Conservation (phyloP, 2,113 vertebrate species). For the Progne subis region DNA sequence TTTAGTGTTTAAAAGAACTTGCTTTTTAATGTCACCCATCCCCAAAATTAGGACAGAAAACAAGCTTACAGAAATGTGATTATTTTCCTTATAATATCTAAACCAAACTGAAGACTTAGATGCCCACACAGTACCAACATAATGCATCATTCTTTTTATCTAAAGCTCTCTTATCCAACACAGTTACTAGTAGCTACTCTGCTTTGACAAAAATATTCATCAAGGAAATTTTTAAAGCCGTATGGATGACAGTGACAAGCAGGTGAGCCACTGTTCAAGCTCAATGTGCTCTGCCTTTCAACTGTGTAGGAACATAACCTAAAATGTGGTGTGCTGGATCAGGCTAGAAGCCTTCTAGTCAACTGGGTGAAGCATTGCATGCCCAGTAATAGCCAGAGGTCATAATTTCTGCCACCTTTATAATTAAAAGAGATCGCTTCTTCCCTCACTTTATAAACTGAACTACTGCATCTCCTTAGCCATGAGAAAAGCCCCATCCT, state of each 20-base stretch:
- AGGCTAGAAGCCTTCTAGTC: not conserved
- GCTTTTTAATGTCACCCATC: not conserved
- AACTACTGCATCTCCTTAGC: not conserved
- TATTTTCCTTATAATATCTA: not conserved
- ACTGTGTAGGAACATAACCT: not conserved
- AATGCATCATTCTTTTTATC: not conserved
- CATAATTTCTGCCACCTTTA: not conserved
- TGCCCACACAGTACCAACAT: not conserved
- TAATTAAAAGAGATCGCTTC: not conserved
- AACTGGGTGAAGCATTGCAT: not conserved
- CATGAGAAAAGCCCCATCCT: not conserved
- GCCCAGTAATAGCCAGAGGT: not conserved
- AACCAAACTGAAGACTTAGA: not conserved
- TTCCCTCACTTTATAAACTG: not conserved
- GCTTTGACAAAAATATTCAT: not conserved
- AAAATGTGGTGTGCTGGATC: not conserved
- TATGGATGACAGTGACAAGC: not conserved
- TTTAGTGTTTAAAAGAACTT: not conserved
- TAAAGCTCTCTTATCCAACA: not conserved
- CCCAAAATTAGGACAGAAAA: not conserved
- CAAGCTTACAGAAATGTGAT: not conserved
- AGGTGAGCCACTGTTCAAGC: not conserved
- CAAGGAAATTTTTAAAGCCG: not conserved
- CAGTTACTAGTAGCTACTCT: not conserved
- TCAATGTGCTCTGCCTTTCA: not conserved